A percentile compares a stretch with the other conserved stretches of the same genome.
Conservation (phyloP, 2,797 vertebrate species). For the Loriculus beryllinus region DNA sequence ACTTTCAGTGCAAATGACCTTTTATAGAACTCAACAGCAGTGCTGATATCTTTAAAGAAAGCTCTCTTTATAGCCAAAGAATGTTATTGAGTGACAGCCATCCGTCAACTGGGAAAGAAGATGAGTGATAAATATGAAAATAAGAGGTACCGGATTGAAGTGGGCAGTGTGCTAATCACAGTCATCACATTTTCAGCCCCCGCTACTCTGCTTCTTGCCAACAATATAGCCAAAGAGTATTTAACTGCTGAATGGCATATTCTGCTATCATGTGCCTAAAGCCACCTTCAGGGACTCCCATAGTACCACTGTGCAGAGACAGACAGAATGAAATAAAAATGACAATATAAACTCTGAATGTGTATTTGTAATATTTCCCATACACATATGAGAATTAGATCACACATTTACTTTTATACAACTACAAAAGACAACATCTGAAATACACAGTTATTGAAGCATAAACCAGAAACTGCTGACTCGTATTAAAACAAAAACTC, state of each 20-base stretch:
- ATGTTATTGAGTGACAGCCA: conserved; percentile 21
- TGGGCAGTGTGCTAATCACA: neutral
- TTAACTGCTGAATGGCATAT: neutral
- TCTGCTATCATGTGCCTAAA: neutral
- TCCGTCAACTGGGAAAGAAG: conserved; percentile 19
- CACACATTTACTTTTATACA: neutral
- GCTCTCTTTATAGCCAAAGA: neutral
- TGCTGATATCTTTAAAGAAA: conserved; percentile 11
- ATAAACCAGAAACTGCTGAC: conserved; percentile 46
- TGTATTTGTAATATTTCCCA: neutral
- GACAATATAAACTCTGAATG: neutral
- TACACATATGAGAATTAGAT: neutral
- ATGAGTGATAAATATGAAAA: neutral
- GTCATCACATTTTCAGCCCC: neutral
- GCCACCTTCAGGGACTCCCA: conserved; percentile 44
- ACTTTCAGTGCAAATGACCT: neutral
- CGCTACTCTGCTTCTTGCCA: neutral
- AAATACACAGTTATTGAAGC: conserved; percentile 17
- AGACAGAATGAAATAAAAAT: neutral
- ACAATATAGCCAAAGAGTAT: neutral
- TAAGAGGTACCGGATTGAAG: conserved; percentile 15
- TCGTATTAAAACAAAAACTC: conserved; percentile 16
- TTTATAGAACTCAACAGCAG: neutral
- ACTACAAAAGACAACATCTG: conserved; percentile 11
- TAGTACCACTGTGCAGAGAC: neutral